Percentiles rank a stretch among this genome's conserved stretches.
Conservation (phyloP, 2,113 vertebrate genomes). For the Notiomystis cincta region DNA sequence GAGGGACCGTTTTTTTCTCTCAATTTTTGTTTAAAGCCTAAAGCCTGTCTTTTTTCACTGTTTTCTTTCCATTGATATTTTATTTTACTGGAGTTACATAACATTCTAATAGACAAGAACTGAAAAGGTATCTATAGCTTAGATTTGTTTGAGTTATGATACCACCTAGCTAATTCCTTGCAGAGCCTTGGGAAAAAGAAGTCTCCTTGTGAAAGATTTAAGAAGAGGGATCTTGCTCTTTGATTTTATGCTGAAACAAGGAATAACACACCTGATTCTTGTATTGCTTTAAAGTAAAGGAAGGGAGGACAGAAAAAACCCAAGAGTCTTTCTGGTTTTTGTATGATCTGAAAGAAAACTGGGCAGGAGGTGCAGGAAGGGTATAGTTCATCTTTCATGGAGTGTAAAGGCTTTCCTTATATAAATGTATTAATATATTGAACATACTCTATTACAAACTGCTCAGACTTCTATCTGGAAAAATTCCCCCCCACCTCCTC, state of each 20-base stretch:
- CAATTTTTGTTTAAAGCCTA: background rate
- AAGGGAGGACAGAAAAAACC: background rate
- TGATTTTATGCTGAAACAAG: background rate
- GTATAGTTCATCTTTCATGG: background rate
- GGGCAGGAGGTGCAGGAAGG: background rate
- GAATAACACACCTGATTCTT: background rate
- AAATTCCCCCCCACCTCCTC: background rate
- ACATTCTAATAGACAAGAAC: background rate
- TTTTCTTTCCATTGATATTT: background rate
- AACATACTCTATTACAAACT: background rate
- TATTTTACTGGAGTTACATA: background rate
- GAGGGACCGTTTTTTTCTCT: background rate
- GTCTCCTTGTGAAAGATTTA: background rate
- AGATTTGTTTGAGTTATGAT: background rate
- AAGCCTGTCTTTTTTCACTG: background rate
- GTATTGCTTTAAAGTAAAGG: background rate
- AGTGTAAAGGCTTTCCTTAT: background rate
- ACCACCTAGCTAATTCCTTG: background rate
- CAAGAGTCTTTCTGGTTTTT: background rate
- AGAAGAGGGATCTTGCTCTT: background rate
- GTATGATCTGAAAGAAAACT: background rate
- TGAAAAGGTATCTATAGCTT: background rate
- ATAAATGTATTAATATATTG: background rate
- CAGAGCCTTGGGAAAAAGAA: background rate
- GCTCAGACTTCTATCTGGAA: background rate